Percentiles rank a stretch among this genome's conserved stretches.
Conservation (phyloP, 2,888 invertebrate species). For the Epistrophella euchroma region DNA sequence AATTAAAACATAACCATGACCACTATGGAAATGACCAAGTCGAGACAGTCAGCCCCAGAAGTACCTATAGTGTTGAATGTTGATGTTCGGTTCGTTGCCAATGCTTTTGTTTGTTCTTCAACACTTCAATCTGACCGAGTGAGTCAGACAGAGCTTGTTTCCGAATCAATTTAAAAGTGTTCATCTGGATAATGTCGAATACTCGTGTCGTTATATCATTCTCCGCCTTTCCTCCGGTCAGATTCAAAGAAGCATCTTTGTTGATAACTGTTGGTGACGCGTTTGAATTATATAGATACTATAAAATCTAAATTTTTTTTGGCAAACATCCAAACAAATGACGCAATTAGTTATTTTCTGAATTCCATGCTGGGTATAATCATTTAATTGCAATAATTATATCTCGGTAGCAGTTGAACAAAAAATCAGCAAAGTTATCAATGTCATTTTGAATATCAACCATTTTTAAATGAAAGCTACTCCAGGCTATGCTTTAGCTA, state of each 20-base stretch:
- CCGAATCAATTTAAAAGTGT: constrained; percentile 63
- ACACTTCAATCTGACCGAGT: constrained; percentile 26
- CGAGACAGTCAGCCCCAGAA: constrained; percentile 12
- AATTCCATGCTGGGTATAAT: constrained; percentile 56
- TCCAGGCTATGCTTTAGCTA: background rate
- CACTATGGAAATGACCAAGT: constrained; percentile 68
- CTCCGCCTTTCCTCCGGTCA: background rate
- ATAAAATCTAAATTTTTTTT: constrained; percentile 37
- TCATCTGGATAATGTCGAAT: constrained; percentile 36
- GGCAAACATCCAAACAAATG: constrained; percentile 63
- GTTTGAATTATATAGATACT: constrained; percentile 34
- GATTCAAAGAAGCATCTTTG: constrained; percentile 39
- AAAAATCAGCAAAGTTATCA: constrained; percentile 32
- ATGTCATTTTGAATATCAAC: constrained; percentile 24
- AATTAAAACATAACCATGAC: constrained; percentile 52
- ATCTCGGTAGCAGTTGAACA: constrained; percentile 42
- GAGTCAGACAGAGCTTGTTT: constrained; percentile 26
- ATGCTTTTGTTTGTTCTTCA: constrained; percentile 9
- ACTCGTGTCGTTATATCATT: constrained; percentile 16
- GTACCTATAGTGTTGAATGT: background rate
- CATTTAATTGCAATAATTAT: constrained; percentile 71
- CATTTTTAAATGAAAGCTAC: background rate
- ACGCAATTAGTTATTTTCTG: constrained; percentile 58
- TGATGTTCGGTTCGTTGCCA: background rate
- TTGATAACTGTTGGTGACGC: constrained; percentile 40